Base-by-base conservation (phyloP, 2,797 vertebrate species). In the Thaleichthys pacificus region DNA sequence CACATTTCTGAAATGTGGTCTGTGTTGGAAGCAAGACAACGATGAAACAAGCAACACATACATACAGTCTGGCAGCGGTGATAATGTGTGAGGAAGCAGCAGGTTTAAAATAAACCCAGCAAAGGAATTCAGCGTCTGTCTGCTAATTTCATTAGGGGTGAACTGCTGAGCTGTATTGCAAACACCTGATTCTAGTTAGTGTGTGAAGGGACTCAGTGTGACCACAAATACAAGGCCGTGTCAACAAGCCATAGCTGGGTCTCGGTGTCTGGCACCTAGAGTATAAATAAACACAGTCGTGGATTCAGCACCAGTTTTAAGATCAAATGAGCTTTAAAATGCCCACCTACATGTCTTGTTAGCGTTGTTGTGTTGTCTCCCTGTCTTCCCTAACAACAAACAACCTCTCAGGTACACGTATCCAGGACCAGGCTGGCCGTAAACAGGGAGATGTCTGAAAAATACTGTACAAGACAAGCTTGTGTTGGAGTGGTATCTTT, bases 1-100 rank as follows among this genome's bases (percentile, higher is more conserved):
- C 26, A 61, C 12, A 51, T 11, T 51, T 51, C 49, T 15, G 49
- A 14, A 51, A 19, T 51, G 14, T 15, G 49, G 49, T 51, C 49
- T 51, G 49, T 51, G 65, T 73, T 67, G 49, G 63, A 87, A 78
- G 24, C 69, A 83, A 82, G 90, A 87, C 79, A 70, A 22, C 88
- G 80, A 62, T 26, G 35, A 62, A 11, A 62, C 26, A 32, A 5
- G 12, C 63, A 66, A 66, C 38, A 66, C 21, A 65, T 32, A 65
- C 35, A 42, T 21, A 42, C 38, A 63, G 5, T 61, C 19, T 56
- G 51, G 9, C 57, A 60, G 14, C 4, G 28, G 14, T 28, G 61
- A 65, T n/a, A 19, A 65, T 38, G 63, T 22, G 19, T 17, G 15
- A 5, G 51, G 19, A 57, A 11, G 54, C 54, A 58, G 56, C 19